Percentiles rank a stretch among this genome's conserved stretches.
Evolutionary conservation across 2,888 invertebrate species (phyloP).

Genomic region (Epirrita christyi): DNA sequence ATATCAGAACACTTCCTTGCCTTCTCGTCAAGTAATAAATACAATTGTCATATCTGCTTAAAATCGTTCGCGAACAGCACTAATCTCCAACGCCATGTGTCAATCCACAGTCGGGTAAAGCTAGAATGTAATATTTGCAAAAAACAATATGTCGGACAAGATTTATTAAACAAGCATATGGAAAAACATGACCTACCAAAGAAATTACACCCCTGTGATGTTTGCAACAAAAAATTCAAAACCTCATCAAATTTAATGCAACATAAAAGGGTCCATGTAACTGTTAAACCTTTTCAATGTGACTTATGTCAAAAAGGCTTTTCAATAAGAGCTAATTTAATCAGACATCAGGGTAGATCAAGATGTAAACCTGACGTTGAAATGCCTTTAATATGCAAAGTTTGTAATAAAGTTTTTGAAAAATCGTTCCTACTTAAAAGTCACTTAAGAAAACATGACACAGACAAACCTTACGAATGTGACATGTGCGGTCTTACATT

Average conservation of each 20-base stretch:
- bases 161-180: slow-evolving; percentile 37
- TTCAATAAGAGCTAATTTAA: slow-evolving; percentile 43
- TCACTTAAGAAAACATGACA: slow-evolving; percentile 45
- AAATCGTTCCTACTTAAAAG: slow-evolving; percentile 43
- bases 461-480: slow-evolving; percentile 30
- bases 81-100: slow-evolving; percentile 42
- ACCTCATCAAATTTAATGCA: slow-evolving; percentile 52
- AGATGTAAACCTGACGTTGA: slow-evolving; percentile 34
- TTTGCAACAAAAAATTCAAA: slow-evolving; percentile 54
- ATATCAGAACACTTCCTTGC: slow-evolving; percentile 32
- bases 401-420: slow-evolving; percentile 45
- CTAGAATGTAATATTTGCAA: slow-evolving; percentile 39
- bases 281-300: slow-evolving; percentile 46
- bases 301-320: slow-evolving; percentile 42
- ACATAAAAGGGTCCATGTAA: slow-evolving; percentile 49
- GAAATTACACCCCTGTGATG: slow-evolving; percentile 44
- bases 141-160: slow-evolving; percentile 32
- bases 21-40: slow-evolving; percentile 1
- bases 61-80: slow-evolving; percentile 40
- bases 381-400: slow-evolving; percentile 34
- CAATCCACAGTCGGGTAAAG: slow-evolving; percentile 35
- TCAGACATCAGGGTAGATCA: slow-evolving; percentile 40
- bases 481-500: slow-evolving; percentile 45
- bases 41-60: slow-evolving; percentile 40
- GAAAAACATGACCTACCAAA: slow-evolving; percentile 36